A percentile compares a stretch with the other conserved stretches of the same genome.
phyloP scores from a whole-genome alignment of 2,113 vertebrate genomes.

The Vidua chalybeata region DNA sequence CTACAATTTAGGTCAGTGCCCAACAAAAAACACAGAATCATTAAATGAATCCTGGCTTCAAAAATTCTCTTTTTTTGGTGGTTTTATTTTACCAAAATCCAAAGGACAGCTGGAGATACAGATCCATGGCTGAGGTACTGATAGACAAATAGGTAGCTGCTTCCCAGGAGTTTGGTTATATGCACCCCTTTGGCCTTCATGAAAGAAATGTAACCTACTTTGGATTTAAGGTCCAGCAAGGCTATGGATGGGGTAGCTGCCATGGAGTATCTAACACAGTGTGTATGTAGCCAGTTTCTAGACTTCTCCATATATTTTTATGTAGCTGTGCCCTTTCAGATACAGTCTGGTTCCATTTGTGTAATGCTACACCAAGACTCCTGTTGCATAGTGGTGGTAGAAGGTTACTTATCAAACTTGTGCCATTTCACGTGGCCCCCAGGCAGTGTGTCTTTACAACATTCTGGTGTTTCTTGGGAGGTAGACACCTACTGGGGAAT shows the following conservation, averaged over 20 bases:
- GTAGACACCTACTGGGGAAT: background rate
- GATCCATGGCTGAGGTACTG: background rate
- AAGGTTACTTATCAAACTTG: background rate
- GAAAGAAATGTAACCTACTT: background rate
- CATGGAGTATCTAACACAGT: background rate
- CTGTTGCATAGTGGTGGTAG: background rate
- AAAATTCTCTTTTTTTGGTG: background rate
- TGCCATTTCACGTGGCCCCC: background rate
- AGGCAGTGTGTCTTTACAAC: background rate
- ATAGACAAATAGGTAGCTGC: background rate
- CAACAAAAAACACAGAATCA: background rate
- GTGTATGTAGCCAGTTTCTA: background rate
- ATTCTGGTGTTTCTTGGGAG: background rate
- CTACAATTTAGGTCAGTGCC: background rate
- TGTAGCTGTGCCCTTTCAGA: background rate
- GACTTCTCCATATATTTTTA: background rate
- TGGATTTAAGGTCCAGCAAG: background rate
- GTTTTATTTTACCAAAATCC: background rate
- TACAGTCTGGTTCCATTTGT: background rate
- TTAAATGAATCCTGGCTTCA: background rate
- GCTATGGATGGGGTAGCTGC: background rate
- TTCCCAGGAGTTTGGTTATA: background rate
- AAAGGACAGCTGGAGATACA: background rate
- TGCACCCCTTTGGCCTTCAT: accelerated
- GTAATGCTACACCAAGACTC: background rate